phyloP scores from a whole-genome alignment of 2,113 vertebrate genomes.

The Elephantulus edwardii region DNA sequence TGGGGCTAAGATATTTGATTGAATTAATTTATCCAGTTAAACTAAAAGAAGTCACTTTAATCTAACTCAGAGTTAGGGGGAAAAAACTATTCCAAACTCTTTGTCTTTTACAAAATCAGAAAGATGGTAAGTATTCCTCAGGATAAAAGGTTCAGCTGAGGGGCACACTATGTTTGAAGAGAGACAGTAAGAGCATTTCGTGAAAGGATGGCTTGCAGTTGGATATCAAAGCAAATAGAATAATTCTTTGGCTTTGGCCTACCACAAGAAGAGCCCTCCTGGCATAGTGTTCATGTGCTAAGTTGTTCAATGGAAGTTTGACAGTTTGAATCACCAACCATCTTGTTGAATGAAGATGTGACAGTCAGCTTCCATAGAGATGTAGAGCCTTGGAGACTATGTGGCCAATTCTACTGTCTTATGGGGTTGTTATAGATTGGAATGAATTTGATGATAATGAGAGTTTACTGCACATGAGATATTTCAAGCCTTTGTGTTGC shows the following conservation, averaged over 20 bases:
- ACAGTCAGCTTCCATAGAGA: neutral
- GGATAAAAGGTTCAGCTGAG: neutral
- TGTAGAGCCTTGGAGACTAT: neutral
- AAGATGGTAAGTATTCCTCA: neutral
- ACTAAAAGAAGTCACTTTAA: neutral
- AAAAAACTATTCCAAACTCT: no score
- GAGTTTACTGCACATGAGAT: rapidly evolving
- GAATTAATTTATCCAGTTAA: slow-evolving; percentile 1
- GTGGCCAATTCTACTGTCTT: neutral
- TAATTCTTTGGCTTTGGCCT: rapidly evolving
- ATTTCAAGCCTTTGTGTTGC: neutral
- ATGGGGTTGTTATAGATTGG: neutral
- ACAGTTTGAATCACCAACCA: neutral
- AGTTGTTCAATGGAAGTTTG: neutral
- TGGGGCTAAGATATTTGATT: neutral
- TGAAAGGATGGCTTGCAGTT: neutral
- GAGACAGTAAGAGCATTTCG: neutral
- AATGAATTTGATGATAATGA: neutral
- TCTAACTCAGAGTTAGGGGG: neutral
- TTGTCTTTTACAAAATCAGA: neutral
- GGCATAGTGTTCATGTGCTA: neutral
- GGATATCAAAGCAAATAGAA: neutral
- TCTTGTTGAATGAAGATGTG: neutral
- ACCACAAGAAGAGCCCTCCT: neutral
- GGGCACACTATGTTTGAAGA: neutral